Evolutionary conservation across 1,140 invertebrate species (phyloP), one percentile per base, ranked within the genome.

Genomic region (Zaprionus inermis): DNA sequence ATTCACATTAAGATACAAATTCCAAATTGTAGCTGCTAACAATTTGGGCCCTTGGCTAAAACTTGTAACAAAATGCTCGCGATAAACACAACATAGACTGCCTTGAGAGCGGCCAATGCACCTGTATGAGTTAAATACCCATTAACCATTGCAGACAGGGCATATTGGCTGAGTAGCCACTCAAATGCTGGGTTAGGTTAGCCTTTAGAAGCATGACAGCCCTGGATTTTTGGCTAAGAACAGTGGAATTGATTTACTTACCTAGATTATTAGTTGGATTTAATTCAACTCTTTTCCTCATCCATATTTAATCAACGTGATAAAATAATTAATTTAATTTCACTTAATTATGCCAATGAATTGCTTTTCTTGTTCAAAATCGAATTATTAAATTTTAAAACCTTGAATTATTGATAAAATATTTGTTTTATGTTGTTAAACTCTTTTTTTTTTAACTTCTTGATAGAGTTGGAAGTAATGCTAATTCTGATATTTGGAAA

Each of bases 21-120:
- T 5, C 54, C 20, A 14, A 72, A 41, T 58, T 59, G 44, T 54
- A 30, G 52, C 6, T 18, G 28, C 32, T 30, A 72, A 28, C 34
- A 36, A 68, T 70, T 75, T 75, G 22, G 72, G 72, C 72, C 72
- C 67, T 75, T 75, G 67, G 72, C 72, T 59, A 71, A 75, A 75
- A 71, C 67, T 64, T 75, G 67, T 71, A 64, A 54, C 52, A 52
- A 34, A 55, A 22, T 9, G 22, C 57, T 56, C 16, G 30, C 36
- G 28, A 78, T 78, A 51, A 73, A 56, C 12, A 57, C 51, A 32
- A 71, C 38, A 28, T 59, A n/a, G 5, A 20, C 38, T 68, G 67
- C 75, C 79, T 82, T 82, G 75, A 69, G 24, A 22, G 49, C 67
- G 71, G 67, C 69, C 75, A 78, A 68, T 54, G 79, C 52, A 58